phyloP scores from a whole-genome alignment of 2,888 invertebrate species.

The Gerris lacustris region DNA sequence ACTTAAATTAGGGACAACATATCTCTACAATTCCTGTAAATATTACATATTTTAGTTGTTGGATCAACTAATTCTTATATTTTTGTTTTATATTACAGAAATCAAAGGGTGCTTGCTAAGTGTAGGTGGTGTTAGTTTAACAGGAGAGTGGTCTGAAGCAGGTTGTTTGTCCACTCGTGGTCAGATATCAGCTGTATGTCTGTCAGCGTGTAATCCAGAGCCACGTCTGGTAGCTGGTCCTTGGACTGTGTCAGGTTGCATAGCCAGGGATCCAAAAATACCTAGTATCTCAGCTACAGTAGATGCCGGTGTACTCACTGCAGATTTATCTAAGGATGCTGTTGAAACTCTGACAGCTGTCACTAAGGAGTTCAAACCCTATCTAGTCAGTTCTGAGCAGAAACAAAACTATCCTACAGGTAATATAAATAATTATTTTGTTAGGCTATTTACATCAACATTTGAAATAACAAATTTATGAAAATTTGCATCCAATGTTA shows the following conservation, averaged over 20 bases:
- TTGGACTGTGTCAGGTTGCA: not conserved
- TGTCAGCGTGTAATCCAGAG: not conserved
- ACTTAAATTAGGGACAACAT: too few species aligned
- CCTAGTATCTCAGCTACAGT: not conserved
- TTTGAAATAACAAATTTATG: too few species aligned
- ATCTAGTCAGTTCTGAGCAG: not conserved
- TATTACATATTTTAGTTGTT: too few species aligned
- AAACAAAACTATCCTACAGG: not conserved
- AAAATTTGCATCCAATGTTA: too few species aligned
- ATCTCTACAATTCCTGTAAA: too few species aligned
- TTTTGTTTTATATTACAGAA: not conserved
- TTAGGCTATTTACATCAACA: too few species aligned
- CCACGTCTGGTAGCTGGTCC: not conserved
- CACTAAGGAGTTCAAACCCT: not conserved
- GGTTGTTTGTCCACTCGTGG: not conserved
- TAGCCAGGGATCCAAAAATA: not conserved
- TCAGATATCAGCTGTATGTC: not conserved
- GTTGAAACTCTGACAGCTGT: not conserved
- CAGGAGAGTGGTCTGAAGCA: not conserved
- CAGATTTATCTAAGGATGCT: not conserved
- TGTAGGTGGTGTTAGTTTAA: not conserved
- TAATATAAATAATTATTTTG: not conserved
- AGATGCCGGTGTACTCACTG: not conserved
- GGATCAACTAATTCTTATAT: too few species aligned
- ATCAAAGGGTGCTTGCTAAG: constrained; percentile 4